These are phyloP conservation scores for Falco novaeseelandiae DNA, from an alignment of 2,797 vertebrate genomes.

Conservation along the genomic window DNA sequence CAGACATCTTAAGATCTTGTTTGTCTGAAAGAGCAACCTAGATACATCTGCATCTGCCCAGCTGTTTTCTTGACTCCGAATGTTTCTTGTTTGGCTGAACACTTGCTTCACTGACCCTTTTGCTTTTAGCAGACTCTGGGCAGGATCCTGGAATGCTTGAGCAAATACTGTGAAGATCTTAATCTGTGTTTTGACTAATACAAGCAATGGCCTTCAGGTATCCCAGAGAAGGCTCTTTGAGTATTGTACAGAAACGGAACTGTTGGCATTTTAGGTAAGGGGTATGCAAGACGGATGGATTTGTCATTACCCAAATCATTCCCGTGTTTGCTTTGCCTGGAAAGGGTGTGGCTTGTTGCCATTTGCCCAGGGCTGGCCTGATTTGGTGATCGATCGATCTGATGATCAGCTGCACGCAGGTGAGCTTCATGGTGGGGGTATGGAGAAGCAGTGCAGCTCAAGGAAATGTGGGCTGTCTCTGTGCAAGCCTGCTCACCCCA, in stretches of 20 bases:
- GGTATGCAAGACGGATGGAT: neutral
- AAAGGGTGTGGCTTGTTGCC: neutral
- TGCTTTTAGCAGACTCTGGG: neutral
- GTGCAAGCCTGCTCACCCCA: neutral
- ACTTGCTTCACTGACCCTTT: neutral
- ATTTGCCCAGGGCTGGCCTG: neutral
- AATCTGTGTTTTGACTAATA: constrained; percentile 15
- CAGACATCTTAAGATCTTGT: neutral
- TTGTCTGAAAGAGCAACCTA: neutral
- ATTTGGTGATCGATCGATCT: too few relatives aligned
- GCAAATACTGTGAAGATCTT: neutral
- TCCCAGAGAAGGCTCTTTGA: neutral
- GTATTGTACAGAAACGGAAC: neutral
- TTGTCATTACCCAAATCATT: neutral
- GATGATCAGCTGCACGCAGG: neutral
- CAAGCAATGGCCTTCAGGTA: neutral
- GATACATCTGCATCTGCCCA: neutral
- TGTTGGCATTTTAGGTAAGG: neutral
- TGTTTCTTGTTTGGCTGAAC: neutral
- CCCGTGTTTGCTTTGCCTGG: neutral
- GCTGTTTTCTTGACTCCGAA: neutral
- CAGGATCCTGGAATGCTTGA: neutral
- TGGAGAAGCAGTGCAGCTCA: neutral
- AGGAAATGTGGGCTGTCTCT: neutral
- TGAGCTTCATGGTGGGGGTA: neutral